Evolutionary conservation across 2,888 invertebrate genomes (phyloP).

Genomic region (Caenorhabditis japonica): DNA sequence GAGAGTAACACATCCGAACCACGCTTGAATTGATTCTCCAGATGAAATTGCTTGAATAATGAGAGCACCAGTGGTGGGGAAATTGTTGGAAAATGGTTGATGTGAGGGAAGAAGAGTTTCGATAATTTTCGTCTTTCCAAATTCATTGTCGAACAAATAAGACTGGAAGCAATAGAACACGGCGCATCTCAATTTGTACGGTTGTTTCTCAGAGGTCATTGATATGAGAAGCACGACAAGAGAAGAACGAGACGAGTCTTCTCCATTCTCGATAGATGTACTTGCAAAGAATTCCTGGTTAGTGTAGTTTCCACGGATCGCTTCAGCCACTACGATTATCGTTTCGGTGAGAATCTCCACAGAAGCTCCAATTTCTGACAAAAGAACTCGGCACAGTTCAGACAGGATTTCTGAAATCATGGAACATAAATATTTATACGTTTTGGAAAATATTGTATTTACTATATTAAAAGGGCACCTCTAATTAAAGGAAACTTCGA

Average conservation of each 20-base stretch:
- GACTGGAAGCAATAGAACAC: conserved; percentile 97
- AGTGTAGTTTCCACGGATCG: conserved; percentile 88
- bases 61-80: conserved; percentile 56
- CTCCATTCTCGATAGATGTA: conserved; percentile 53
- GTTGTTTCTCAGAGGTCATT: conserved; percentile 98
- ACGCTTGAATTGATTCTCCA: conserved; percentile 79
- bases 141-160: conserved; percentile 92
- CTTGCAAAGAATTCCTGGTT: conserved; percentile 92
- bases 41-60: conserved; percentile 60
- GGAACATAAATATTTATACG: no score
- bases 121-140: conserved; percentile 83
- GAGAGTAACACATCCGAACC: conserved; percentile 93
- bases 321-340: conserved; percentile 91
- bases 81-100: conserved; percentile 78
- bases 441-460: no score
- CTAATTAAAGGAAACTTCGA: no score
- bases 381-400: conserved; percentile 88
- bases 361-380: conserved; percentile 92
- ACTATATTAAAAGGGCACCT: no score
- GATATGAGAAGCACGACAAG: conserved; percentile 95
- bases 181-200: conserved; percentile 89
- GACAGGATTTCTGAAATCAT: conserved; percentile 82
- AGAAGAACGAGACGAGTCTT: conserved; percentile 82
- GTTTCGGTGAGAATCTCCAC: conserved; percentile 84
- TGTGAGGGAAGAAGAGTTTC: conserved; percentile 92